A percentile compares a stretch with the other conserved stretches of the same genome.
These are phyloP conservation scores for Eubucco bourcierii DNA, from an alignment of 2,113 vertebrate species.

Conservation along the genomic window DNA sequence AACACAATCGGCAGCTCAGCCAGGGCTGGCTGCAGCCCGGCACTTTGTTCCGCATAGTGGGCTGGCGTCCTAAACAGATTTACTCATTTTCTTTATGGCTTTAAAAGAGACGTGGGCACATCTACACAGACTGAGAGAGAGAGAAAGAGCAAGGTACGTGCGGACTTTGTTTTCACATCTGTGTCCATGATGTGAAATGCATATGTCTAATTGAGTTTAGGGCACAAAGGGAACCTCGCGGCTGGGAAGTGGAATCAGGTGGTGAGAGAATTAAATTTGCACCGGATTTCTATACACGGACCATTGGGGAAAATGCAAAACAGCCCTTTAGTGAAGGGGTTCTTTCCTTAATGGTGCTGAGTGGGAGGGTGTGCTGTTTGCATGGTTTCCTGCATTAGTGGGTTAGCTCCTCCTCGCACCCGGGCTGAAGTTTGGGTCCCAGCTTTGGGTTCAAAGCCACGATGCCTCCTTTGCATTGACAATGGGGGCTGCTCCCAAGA, in stretches of 20 bases:
- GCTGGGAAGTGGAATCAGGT: conserved; percentile 74
- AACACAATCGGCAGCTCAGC: neutral
- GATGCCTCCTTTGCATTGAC: conserved; percentile 67
- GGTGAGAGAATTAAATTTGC: conserved; percentile 75
- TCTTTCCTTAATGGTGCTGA: conserved; percentile 15
- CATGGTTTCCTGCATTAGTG: conserved; percentile 60
- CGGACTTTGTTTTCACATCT: conserved; percentile 53
- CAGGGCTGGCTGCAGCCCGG: neutral
- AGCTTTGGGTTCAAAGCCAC: conserved; percentile 69
- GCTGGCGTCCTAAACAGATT: neutral
- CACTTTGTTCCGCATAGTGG: neutral
- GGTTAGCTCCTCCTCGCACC: conserved; percentile 14
- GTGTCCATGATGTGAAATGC: conserved; percentile 50
- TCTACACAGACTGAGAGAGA: neutral
- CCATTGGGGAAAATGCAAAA: conserved; percentile 66
- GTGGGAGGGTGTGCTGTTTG: conserved; percentile 67
- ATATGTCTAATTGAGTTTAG: conserved; percentile 69
- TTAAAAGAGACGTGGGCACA: neutral
- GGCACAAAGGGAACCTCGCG: conserved; percentile 71
- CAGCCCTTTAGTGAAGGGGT: conserved; percentile 51
- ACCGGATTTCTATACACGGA: conserved; percentile 67
- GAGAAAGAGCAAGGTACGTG: neutral
- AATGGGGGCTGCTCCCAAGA: conserved; percentile 68
- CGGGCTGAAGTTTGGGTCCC: conserved; percentile 59
- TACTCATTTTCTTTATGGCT: neutral